Evolutionary conservation across 2,888 invertebrate genomes (phyloP).

Genomic region (Parelbella ahira): DNA sequence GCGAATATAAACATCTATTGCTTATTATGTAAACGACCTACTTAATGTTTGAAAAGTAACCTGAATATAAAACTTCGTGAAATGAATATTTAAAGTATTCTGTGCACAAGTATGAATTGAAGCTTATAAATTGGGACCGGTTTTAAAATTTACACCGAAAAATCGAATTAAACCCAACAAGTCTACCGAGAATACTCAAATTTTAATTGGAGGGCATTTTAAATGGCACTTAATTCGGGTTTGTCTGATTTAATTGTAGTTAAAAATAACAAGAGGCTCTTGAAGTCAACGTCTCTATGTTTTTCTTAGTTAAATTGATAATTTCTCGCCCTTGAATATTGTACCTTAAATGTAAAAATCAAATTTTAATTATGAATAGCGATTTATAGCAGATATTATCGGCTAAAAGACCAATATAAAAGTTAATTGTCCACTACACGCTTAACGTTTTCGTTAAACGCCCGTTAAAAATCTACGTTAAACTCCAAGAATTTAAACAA

Average conservation of each 20-base stretch:
- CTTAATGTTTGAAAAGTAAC: constrained; percentile 9
- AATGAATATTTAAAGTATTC: constrained; percentile 1
- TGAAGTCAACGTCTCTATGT: no score
- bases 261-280: constrained; percentile 1
- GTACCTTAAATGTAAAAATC: no score
- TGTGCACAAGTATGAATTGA: neutral
- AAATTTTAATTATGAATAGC: no score
- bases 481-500: no score
- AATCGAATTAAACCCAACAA: constrained; percentile 1
- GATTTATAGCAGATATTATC: no score
- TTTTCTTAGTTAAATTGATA: no score
- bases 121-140: neutral
- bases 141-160: neutral
- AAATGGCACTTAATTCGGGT: neutral
- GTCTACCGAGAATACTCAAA: constrained; percentile 6
- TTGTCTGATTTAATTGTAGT: constrained; percentile 4
- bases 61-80: neutral
- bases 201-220: constrained; percentile 14
- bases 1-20: constrained; percentile 12
- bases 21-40: constrained; percentile 12
- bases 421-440: no score
- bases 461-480: no score
- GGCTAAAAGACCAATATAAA: no score
- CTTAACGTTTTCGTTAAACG: no score
- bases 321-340: no score